Conservation (phyloP, 2,797 vertebrate genomes). For the Cynopterus sphinx region DNA sequence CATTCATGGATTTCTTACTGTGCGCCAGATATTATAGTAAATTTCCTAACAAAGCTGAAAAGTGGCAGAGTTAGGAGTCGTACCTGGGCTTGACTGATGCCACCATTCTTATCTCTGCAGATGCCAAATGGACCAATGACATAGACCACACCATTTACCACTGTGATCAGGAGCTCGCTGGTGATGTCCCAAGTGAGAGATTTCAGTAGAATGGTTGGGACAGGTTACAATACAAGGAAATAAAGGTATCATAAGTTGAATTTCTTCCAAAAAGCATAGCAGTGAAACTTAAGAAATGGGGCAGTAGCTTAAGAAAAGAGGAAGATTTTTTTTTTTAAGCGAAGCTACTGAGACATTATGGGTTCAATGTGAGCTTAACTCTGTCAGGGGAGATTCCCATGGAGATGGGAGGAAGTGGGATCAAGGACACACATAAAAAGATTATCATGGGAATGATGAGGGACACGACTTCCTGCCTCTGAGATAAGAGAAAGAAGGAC, state of each 20-base stretch:
- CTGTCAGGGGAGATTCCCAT: neutral
- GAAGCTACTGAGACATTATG: neutral
- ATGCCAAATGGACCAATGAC: neutral
- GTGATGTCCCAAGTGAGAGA: neutral
- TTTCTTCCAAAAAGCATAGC: neutral
- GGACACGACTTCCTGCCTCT: neutral
- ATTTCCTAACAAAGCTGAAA: neutral
- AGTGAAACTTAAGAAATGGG: neutral
- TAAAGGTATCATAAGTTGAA: neutral
- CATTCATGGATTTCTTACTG: neutral
- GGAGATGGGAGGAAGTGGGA: neutral
- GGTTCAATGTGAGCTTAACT: neutral
- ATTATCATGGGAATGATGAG: neutral
- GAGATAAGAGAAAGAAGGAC: neutral
- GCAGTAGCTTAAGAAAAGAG: neutral
- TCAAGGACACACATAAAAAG: neutral
- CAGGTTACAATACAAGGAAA: neutral
- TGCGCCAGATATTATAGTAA: neutral
- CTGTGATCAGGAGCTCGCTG: neutral
- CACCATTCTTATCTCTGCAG: neutral
- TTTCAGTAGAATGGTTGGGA: neutral
- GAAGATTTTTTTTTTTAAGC: neutral
- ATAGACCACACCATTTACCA: rapidly evolving
- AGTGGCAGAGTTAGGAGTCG: neutral
- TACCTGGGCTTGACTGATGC: neutral